Base-by-base conservation (phyloP, 2,888 invertebrate genomes). In the Drosophila mayaguana region DNA sequence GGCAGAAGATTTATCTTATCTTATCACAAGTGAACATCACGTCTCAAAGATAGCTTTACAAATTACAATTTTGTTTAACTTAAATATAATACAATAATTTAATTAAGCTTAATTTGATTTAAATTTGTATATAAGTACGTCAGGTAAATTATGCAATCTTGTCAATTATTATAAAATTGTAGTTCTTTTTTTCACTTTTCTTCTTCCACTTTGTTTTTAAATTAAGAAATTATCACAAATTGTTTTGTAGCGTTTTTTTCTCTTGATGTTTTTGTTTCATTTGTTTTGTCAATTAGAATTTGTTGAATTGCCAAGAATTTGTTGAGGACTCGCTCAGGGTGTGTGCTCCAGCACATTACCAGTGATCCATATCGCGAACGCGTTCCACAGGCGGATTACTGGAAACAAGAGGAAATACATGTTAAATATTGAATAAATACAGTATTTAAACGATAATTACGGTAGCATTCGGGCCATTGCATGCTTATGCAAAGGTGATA, bases 381-480 rank as follows among this genome's bases (percentile, higher is more conserved):
- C 93, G 91, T 65, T 93, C 92, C 69, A 92, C 86, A 34, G 93
- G 93, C 53, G 92, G 92, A 88, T 93, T 93, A 75, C 91, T 93
- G 83, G 2, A 1, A 9, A 28, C 14, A 11, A 2, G n/a, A 11
- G 36, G 7, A 28, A 4, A 36, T 0, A n/a, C 12, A 9, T 40
- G 5, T 9, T 42, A 25, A 6, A 11, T 20, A 28, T n/a, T 20
- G 20, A 16, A 25, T 40, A 28, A 28, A 8, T 18, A 1, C n/a
- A 8, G 11, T 28, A 7, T 12, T 56, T 88, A 91, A 28, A 28
- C 8, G 1, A 8, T 8, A 28, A 28, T 91, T 83, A 93, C 93
- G 93, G 93, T 75, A 93, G 83, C 90, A 93, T 92, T 86, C 93
- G 80, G 46, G 93, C 90, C 72, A 93, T 76, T 16, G 92, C 90